Conservation (phyloP, 2,113 vertebrate genomes). For the Atherinomorus stipes region DNA sequence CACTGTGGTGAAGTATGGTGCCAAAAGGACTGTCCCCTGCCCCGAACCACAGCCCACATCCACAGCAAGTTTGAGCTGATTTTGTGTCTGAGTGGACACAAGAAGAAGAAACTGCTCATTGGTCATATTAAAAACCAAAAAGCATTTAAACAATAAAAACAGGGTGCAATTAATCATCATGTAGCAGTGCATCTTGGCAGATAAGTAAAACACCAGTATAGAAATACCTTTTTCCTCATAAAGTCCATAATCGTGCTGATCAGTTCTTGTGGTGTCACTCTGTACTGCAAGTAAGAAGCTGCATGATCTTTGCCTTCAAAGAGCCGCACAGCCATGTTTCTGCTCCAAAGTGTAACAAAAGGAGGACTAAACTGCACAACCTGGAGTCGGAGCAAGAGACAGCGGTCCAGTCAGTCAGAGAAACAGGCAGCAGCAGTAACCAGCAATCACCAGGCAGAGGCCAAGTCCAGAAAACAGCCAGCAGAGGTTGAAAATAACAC, state of each 20-base stretch:
- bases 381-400: too few species aligned
- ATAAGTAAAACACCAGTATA: not conserved
- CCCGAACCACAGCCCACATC: constrained; percentile 88
- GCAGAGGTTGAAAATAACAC: not conserved
- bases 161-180: not conserved
- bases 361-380: not conserved
- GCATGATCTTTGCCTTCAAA: constrained; percentile 81
- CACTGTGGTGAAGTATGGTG: constrained; percentile 79
- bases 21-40: constrained; percentile 80
- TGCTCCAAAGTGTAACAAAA: not conserved
- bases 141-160: not conserved
- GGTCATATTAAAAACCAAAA: too few species aligned
- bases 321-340: constrained; percentile 77
- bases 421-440: too few species aligned
- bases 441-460: not conserved
- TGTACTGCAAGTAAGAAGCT: constrained; percentile 77
- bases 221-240: constrained; percentile 77
- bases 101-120: not conserved
- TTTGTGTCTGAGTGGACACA: constrained; percentile 46
- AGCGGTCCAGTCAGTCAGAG: too few species aligned
- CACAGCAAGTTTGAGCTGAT: constrained; percentile 71
- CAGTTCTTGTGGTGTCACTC: constrained; percentile 72
- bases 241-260: constrained; percentile 71
- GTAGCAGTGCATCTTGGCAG: too few species aligned
- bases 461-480: not conserved